phyloP scores from a whole-genome alignment of 2,797 vertebrate species.

The Muscicapa comitata region DNA sequence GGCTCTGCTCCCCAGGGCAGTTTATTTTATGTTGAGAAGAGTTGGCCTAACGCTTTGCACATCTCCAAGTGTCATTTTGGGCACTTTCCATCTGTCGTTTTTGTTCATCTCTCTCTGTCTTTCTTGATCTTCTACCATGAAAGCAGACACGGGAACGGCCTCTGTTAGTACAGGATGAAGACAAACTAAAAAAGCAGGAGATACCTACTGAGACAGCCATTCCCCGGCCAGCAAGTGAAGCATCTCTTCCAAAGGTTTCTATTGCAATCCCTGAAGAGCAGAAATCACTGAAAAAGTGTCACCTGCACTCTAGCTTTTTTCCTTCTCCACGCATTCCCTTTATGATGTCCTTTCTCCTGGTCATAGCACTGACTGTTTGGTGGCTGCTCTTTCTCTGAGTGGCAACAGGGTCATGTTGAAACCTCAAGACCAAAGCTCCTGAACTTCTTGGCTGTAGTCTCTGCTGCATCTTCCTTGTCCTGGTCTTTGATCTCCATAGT shows the following conservation, averaged over 20 bases:
- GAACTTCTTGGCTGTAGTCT: conserved; percentile 58
- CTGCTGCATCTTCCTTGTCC: conserved; percentile 41
- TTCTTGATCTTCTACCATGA: conserved; percentile 86
- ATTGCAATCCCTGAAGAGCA: conserved; percentile 83
- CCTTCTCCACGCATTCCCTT: conserved; percentile 79
- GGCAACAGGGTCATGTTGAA: conserved; percentile 57
- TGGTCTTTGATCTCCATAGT: conserved; percentile 17
- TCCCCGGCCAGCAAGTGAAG: conserved; percentile 76
- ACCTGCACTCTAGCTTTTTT: conserved; percentile 76
- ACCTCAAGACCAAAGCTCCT: conserved; percentile 68
- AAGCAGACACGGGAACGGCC: conserved; percentile 85
- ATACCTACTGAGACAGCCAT: conserved; percentile 74
- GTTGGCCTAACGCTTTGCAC: conserved; percentile 73
- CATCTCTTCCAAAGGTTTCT: conserved; percentile 80
- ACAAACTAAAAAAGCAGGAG: conserved; percentile 82
- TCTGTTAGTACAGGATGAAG: conserved; percentile 83
- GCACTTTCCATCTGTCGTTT: conserved; percentile 83
- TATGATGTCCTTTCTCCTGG: conserved; percentile 85
- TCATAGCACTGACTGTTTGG: conserved; percentile 84
- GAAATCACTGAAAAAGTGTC: conserved; percentile 78
- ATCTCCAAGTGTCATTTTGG: conserved; percentile 76
- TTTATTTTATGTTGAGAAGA: background rate
- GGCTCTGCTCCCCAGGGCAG: background rate
- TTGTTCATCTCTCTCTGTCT: conserved; percentile 93
- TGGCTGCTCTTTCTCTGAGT: conserved; percentile 88